Evolutionary conservation across 2,113 vertebrate genomes (phyloP), one percentile per base, ranked within the genome.

Genomic region (Xiphophorus couchianus): DNA sequence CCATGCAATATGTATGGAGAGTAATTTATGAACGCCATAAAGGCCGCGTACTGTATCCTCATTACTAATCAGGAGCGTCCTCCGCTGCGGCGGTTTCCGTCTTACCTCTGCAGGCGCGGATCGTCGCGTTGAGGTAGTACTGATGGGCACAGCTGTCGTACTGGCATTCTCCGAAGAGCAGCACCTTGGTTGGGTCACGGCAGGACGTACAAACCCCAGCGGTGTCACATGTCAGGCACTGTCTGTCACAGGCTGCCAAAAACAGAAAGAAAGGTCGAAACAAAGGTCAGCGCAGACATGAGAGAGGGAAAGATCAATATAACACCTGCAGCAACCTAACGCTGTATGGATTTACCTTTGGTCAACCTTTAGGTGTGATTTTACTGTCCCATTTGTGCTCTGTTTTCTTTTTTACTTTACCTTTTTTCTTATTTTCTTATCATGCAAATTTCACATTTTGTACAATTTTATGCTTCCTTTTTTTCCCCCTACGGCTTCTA

Each of bases 101-200:
- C 0, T 19, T 95, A 99, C 98, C 98, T 96, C 85, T 96, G 94
- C 98, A 99, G 2, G 84, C 92, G 29, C 80, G 94, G 62, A 88
- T 96, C 28, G 93, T 90, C 62, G 95, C 76, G 81, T 99, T 97
- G 13, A 99, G 95, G 77, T 97, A 99, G 71, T 98, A 96, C 88
- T 97, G 97, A 11, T 95, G 96, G 42, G 97, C 93, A 13, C 98
- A 99, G 93, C 74, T 95, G 84, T 98, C 95, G 0, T 96, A 93
- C 77, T 94, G 97, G 81, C 98, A 99, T 19, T 99, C 96, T 5
- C 96, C 97, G 2, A 97, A 97, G 67, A 97, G 91, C 79, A 99
- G 94, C 39, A 98, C 97, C 80, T 96, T 96, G 33, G 85, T 76
- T 0, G 95, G 95, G 67, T 98, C 96, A 27, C 91, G 93, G 91